phyloP scores from a whole-genome alignment of 1,140 invertebrate genomes.

The Papilio glaucus region DNA sequence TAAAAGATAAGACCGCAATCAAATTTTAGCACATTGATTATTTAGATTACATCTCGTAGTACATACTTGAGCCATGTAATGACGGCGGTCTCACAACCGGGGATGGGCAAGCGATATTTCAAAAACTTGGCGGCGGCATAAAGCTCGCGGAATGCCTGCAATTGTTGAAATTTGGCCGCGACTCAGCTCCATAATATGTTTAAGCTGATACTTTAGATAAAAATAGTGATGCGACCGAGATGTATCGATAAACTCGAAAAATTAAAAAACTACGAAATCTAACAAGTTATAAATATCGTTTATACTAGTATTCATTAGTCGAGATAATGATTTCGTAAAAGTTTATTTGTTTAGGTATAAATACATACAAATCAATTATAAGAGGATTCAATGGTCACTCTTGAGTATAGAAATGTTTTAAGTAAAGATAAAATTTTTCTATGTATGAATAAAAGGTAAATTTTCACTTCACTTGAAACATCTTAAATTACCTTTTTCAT shows the following conservation, averaged over 20 bases:
- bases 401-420: too few species aligned
- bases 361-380: too few species aligned
- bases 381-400: too few species aligned
- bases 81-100: background rate
- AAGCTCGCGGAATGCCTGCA: conserved; percentile 48
- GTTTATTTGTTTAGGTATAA: too few species aligned
- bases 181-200: conserved; percentile 60
- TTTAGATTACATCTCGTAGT: background rate
- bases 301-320: too few species aligned
- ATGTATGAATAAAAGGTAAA: too few species aligned
- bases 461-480: too few species aligned
- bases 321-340: too few species aligned
- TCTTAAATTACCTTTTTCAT: too few species aligned
- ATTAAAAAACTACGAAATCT: too few species aligned
- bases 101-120: conserved; percentile 50
- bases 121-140: conserved; percentile 60
- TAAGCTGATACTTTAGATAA: conserved; percentile 56
- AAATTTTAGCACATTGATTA: background rate
- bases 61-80: conserved; percentile 21
- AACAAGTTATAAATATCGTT: too few species aligned
- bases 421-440: too few species aligned
- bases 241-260: conserved; percentile 38
- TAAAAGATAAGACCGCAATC: background rate
- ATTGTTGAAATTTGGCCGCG: conserved; percentile 69
- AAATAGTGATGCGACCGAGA: conserved; percentile 44